Evolutionary conservation across 1,140 invertebrate species (phyloP), one percentile per base, ranked within the genome.

Genomic region (Ceratosolen solmsi): DNA sequence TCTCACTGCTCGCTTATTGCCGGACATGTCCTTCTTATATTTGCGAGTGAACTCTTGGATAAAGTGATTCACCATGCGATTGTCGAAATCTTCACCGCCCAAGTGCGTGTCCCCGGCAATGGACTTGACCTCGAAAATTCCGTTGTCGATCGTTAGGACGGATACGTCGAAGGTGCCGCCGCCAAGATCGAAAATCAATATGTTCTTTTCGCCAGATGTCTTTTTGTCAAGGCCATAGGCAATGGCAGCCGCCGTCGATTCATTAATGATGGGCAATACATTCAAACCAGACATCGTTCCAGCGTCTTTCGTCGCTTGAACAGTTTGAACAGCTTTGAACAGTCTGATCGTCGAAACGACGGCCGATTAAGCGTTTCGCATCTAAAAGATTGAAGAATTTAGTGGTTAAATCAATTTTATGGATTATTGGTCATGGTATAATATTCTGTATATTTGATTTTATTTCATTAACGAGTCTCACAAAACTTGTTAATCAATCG

Each of bases 221-320:
- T 94, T 94, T 84, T 94, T 94, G 82, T 95, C 94, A 0, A 94
- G 86, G 27, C 94, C 94, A 82, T 95, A 95, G 15, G 94, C 94
- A 17, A 95, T 91, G 9, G 94, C 94, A 0, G 94, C 94, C 17
- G 94, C 94, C 0, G 94, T 95, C 0, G 94, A 93, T 79, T 95
- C 94, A 87, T 97, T 97, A 86, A 97, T 96, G 86, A 97, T 97
- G 90, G 96, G 93, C 73, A 98, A 93, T 84, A 97, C 90, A 36
- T 94, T 95, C 22, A 95, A 82, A 25, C 93, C 94, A 81, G 91
- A 86, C 79, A 94, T 94, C 15, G 89, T 90, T 20, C 93, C 94
- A 15, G 94, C 93, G 84, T 94, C 93, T 85, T 94, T 97, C 30
- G 96, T 97, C 70, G 96, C 96, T 90, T 97, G 96, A 96, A 83